Base-by-base conservation (phyloP, 2,113 vertebrate species). In the Pygoscelis antarcticus region DNA sequence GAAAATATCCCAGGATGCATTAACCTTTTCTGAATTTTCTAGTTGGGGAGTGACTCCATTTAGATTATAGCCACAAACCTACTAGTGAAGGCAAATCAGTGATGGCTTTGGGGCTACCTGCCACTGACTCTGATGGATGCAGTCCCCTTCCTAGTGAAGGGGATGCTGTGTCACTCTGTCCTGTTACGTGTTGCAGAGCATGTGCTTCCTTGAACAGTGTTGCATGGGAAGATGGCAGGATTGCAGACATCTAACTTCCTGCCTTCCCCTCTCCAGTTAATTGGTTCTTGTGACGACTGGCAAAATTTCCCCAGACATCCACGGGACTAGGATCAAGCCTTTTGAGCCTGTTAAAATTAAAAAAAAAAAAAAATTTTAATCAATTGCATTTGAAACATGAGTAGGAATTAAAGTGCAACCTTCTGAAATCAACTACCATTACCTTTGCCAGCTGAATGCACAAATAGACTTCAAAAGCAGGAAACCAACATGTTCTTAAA, bases 381-480 rank as follows among this genome's bases (percentile, higher is more conserved):
- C 17, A 84, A 64, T 76, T 81, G 20, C 26, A 29, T 93, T 94
- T 91, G 60, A 92, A 84, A 79, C 1, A 0, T 92, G 86, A 78
- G 61, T 89, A 64, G 89, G 62, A 96, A 70, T 76, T 92, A 16
- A 95, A 94, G 29, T 49, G 9, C n/a, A 87, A 13, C 72, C 40
- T 96, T 89, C 87, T 81, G 61, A 89, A 92, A 91, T 92, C 77
- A 64, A 36, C 57, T 71, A 12, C 47, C 30, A 30, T 75, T 95
- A 60, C 90, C 42, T 81, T 78, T 93, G 65, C 80, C 40, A 75
- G 44, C 47, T 89, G 97, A 96, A 95, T 90, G 80, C 90, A 96
- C 80, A 97, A 95, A 71, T 94, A 76, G 38, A 77, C 87, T 95
- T 96, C 95, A 97, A 95, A 96, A 89, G 93, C 83, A 74, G 69